Percentiles rank a stretch among this genome's conserved stretches.
phyloP scores from a whole-genome alignment of 1,140 invertebrate species.

The Drosophila tani region DNA sequence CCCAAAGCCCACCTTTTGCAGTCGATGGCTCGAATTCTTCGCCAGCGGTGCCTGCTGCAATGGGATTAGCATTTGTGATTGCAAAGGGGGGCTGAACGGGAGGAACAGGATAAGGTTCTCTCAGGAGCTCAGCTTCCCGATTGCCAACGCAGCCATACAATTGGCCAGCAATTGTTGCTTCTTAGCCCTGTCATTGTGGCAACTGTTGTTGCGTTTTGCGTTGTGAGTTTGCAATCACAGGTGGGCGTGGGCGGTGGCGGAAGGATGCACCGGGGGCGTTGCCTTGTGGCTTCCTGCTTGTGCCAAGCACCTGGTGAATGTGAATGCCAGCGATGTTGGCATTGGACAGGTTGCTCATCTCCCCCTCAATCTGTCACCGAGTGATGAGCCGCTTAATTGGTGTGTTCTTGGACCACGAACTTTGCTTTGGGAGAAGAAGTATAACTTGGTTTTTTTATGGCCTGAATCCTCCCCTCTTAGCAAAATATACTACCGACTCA shows the following conservation, averaged over 20 bases:
- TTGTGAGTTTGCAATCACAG: conserved; percentile 47
- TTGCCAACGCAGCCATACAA: conserved; percentile 55
- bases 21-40: conserved; percentile 33
- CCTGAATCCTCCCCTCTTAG: too few relatives aligned
- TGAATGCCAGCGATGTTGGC: conserved; percentile 27
- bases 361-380: neutral
- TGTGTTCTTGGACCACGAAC: conserved; percentile 1
- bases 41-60: conserved; percentile 27
- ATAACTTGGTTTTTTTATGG: neutral
- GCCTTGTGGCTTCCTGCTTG: conserved; percentile 60
- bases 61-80: conserved; percentile 56
- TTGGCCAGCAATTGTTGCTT: conserved; percentile 64
- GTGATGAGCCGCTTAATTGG: conserved; percentile 30
- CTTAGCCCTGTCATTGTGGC: conserved; percentile 47
- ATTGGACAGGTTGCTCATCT: conserved; percentile 24
- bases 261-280: conserved; percentile 33
- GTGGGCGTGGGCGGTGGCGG: conserved; percentile 1
- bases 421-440: neutral
- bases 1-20: conserved; percentile 49
- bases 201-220: conserved; percentile 29
- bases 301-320: conserved; percentile 45
- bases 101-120: conserved; percentile 47
- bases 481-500: neutral
- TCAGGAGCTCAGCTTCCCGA: conserved; percentile 1
- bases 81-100: conserved; percentile 25